Evolutionary conservation across 1,140 invertebrate species (phyloP).

Genomic region (Eumaeus atala): DNA sequence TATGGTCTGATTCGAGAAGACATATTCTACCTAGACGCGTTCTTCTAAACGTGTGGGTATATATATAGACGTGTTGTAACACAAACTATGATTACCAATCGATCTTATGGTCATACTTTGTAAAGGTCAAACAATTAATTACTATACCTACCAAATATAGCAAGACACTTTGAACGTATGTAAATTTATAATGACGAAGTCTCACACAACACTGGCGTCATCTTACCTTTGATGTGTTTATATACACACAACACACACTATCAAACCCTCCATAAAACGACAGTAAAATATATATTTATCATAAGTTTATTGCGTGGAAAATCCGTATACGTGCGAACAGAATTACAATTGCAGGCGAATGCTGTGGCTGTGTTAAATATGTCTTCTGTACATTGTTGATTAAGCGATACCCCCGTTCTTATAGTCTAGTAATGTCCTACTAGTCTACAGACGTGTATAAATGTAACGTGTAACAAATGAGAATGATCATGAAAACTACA

Average conservation of each 20-base stretch:
- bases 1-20: too few relatives aligned
- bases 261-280: conserved; percentile 17
- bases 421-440: too few relatives aligned
- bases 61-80: too few relatives aligned
- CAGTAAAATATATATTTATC: conserved; percentile 15
- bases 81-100: too few relatives aligned
- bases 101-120: too few relatives aligned
- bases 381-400: too few relatives aligned
- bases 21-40: too few relatives aligned
- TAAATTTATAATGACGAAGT: neutral
- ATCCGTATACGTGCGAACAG: conserved; percentile 5
- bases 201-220: neutral
- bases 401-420: too few relatives aligned
- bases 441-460: conserved; percentile 28
- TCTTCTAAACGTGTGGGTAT: too few relatives aligned
- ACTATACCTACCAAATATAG: neutral
- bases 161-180: neutral
- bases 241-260: conserved; percentile 16
- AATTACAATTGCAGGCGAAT: neutral
- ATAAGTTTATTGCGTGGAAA: conserved; percentile 1
- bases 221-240: conserved; percentile 17
- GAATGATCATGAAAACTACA: conserved; percentile 3
- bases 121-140: too few relatives aligned
- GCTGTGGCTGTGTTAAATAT: too few relatives aligned
- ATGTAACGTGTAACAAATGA: conserved; percentile 39